These are phyloP conservation scores for Tetramorium bicarinatum DNA, from an alignment of 2,888 invertebrate genomes.

Conservation along the genomic window DNA sequence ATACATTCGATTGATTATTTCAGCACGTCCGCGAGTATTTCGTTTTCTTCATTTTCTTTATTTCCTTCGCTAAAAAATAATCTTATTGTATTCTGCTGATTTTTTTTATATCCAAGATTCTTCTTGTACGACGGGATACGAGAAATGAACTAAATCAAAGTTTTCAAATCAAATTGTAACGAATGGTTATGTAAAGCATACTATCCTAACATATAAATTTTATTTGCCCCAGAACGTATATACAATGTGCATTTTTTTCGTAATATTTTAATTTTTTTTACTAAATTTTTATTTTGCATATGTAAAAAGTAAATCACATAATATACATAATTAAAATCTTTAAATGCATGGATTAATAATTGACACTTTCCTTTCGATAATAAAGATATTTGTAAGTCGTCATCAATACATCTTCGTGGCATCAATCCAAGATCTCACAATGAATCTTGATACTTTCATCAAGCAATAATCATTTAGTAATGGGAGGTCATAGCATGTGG, in stretches of 20 bases:
- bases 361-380: not conserved
- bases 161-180: slow-evolving; percentile 61
- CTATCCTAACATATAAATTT: slow-evolving; percentile 60
- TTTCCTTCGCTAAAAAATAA: slow-evolving; percentile 12
- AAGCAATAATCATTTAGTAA: not conserved
- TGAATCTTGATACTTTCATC: not conserved
- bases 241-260: not conserved
- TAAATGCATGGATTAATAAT: not conserved
- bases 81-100: slow-evolving; percentile 43
- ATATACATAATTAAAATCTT: not conserved
- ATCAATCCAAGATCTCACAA: not conserved
- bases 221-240: slow-evolving; percentile 7
- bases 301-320: not conserved
- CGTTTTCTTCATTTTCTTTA: not conserved
- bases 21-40: not conserved
- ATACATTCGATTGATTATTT: not conserved
- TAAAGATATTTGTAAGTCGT: not conserved
- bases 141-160: slow-evolving; percentile 66
- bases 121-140: slow-evolving; percentile 11
- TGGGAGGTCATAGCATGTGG: slow-evolving; percentile 23
- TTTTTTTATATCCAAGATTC: slow-evolving; percentile 25
- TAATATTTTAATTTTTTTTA: not conserved
- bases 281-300: not conserved
- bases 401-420: not conserved
- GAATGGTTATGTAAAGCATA: slow-evolving; percentile 23